phyloP scores from a whole-genome alignment of 2,797 vertebrate species.

The Tolypeutes matacus region DNA sequence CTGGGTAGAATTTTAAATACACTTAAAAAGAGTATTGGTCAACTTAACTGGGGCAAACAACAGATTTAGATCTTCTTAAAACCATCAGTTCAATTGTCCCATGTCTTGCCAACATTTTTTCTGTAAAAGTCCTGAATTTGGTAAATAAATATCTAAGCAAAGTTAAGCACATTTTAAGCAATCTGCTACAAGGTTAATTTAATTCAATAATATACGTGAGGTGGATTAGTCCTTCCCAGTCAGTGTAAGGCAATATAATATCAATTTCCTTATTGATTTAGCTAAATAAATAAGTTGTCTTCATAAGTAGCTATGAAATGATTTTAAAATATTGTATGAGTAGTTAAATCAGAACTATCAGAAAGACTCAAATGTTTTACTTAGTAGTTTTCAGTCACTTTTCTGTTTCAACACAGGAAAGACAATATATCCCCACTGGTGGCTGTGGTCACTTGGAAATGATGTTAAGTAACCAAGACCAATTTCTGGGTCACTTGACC shows the following conservation, averaged over 20 bases:
- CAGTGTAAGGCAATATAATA: neutral
- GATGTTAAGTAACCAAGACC: too few relatives aligned
- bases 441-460: neutral
- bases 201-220: neutral
- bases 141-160: constrained; percentile 45
- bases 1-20: constrained; percentile 7
- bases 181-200: neutral
- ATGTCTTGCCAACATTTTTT: constrained; percentile 26
- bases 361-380: neutral
- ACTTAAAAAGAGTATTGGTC: neutral
- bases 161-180: constrained; percentile 23
- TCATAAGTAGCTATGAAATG: neutral
- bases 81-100: neutral
- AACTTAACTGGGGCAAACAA: constrained; percentile 34
- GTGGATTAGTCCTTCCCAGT: neutral
- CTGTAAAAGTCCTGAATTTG: constrained; percentile 25
- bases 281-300: constrained; percentile 13
- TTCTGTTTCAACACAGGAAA: neutral
- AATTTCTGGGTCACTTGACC: neutral
- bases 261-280: neutral
- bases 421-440: neutral
- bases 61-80: constrained; percentile 28
- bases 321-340: constrained; percentile 16
- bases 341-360: neutral
- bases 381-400: neutral